Evolutionary conservation across 2,888 invertebrate genomes (phyloP).

Genomic region (Agrotis clavis): DNA sequence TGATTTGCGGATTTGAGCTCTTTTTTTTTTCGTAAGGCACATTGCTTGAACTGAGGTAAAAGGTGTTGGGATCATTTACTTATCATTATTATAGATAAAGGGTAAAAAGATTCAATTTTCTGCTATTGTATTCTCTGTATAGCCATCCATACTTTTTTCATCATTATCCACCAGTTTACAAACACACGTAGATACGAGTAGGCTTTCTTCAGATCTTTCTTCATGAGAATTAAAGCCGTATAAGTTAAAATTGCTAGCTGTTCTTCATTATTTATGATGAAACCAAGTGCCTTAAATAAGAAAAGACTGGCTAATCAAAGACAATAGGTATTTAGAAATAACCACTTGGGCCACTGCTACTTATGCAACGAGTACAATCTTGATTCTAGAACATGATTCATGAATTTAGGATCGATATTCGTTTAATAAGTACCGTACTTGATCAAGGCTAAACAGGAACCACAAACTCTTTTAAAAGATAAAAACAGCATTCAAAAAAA

Average conservation of each 20-base stretch:
- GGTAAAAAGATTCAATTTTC: neutral
- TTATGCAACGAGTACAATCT: neutral
- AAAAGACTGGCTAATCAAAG: neutral
- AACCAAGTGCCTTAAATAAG: neutral
- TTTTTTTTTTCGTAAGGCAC: constrained; percentile 41
- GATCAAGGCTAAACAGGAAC: neutral
- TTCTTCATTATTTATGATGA: neutral
- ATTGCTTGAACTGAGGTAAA: constrained; percentile 3
- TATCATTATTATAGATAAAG: neutral
- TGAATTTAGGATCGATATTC: too few species aligned
- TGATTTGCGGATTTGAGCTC: constrained; percentile 67
- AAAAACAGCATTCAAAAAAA: constrained; percentile 4
- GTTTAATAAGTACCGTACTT: too few species aligned
- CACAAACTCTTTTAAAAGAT: neutral
- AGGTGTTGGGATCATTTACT: constrained; percentile 24
- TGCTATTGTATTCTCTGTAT: neutral
- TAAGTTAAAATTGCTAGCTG: neutral
- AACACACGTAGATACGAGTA: neutral
- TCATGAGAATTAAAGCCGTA: neutral
- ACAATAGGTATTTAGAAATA: neutral
- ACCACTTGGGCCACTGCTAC: neutral
- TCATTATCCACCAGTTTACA: neutral
- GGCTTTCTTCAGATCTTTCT: neutral
- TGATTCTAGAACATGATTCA: neutral
- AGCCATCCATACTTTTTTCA: neutral